Evolutionary conservation across 2,888 invertebrate species (phyloP), one percentile per base, ranked within the genome.

Genomic region (Incurvaria masculella): DNA sequence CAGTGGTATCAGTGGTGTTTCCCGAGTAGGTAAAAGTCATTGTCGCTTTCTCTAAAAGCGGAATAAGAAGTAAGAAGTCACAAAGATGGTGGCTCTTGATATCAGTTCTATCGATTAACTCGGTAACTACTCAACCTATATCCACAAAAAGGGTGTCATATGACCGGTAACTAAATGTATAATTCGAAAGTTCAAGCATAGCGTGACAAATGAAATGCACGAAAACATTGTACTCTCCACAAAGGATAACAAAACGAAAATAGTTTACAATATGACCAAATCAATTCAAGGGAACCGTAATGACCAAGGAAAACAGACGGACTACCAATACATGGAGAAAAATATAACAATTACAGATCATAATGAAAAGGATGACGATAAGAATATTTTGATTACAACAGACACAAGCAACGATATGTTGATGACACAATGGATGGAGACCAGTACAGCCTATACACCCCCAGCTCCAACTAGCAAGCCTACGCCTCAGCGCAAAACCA

Each of bases 361-460:
- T 48, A 76, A 78, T 58, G 76, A 73, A 55, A 76, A 78, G 52
- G 68, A 61, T 11, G 33, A 33, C 14, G 8, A 14, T 4, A 33
- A 33, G 14, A 41, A 41, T 18, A 61, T 68, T 51, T 52, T 78
- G 2, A 78, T 78, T 49, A 78, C 78, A 52, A 78, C 78, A 47
- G 78, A 78, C 45, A 71, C 66, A 55, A 69, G 61, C 49, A 72
- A 70, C 66, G 75, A 78, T 53, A 70, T 78, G 63, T 68, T 69
- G 46, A 50, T 71, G n/a, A 72, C 72, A 52, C 62, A 61, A 39
- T 75, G 75, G 72, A 61, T 71, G 54, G 74, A 75, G 40, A 64
- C 71, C 39, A 79, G 66, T 53, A 73, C 70, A 49, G 59, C 60
- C 27, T 61, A 66, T 45, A 66, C 49, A 18, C 47, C 52, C 27